A percentile compares a stretch with the other conserved stretches of the same genome.
These are phyloP conservation scores for Aldabrachelys gigantea DNA, from an alignment of 2,113 vertebrate genomes.

Conservation along the genomic window DNA sequence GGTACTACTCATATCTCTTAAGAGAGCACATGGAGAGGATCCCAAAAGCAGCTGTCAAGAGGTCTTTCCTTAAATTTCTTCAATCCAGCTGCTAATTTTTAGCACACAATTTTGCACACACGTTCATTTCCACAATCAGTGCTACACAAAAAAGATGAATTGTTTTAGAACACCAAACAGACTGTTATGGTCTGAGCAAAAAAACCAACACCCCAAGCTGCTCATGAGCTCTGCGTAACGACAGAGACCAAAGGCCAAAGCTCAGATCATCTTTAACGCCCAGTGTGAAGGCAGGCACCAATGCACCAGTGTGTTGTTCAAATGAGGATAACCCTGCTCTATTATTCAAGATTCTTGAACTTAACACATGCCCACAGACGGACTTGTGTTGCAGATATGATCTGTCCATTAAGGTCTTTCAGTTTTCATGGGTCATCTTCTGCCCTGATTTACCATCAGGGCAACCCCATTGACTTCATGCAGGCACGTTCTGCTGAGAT, in stretches of 20 bases:
- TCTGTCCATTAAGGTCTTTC: background rate
- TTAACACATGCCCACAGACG: background rate
- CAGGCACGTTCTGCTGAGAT: background rate
- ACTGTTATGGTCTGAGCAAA: background rate
- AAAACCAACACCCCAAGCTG: background rate
- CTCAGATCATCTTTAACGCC: background rate
- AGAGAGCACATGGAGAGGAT: background rate
- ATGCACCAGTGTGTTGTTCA: background rate
- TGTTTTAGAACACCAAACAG: background rate
- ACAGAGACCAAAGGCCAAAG: background rate
- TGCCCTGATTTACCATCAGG: background rate
- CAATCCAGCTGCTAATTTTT: background rate
- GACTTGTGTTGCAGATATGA: background rate
- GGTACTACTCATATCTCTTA: background rate
- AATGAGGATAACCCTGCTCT: background rate
- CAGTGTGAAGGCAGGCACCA: background rate
- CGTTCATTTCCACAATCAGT: background rate
- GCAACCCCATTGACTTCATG: background rate
- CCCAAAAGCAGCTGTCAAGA: background rate
- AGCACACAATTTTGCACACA: background rate
- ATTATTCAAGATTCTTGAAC: background rate
- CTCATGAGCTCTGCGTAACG: constrained; percentile 26
- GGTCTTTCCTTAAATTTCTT: background rate
- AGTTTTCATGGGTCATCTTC: background rate
- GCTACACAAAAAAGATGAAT: background rate